Base-by-base conservation (phyloP, 2,797 vertebrate genomes). In the Sebastes wilsoni region DNA sequence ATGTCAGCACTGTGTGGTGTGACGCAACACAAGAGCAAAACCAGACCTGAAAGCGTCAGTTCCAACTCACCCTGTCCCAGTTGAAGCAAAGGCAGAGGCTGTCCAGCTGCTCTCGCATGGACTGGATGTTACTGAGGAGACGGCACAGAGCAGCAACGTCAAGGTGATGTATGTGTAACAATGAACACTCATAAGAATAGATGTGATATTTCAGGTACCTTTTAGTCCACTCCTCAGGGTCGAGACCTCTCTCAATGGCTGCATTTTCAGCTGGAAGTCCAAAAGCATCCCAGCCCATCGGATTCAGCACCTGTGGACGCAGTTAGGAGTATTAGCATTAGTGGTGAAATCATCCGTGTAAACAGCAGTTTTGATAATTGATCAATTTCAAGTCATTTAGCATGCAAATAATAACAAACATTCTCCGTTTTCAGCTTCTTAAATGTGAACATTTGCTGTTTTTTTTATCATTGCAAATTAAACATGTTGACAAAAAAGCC, bases 271-370 rank as follows among this genome's bases (percentile, higher is more conserved):
- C 99, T 49, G 99, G 99, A 55, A 99, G 96, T 30, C 99, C 99
- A 75, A 99, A 99, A 0, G 98, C 98, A 8, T 99, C 99, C 98
- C 98, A 99, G n/a, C 99, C 99, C 97, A 99, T 99, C 1, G 99
- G 98, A 93, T 99, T 98, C 78, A 99, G 93, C 76, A 99, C 98
- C 99, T 99, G 84, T 18, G 12, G 75, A 87, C 2, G 28, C 13
- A 83, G 2, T 58, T 6, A 54, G 6, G 6, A n/a, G 13, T 49
- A 9, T 49, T 49, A 49, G 46, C 46, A 49, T 49, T 20, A 20
- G 46, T 20, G 3, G 3, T 23, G 55, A 49, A 54, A 54, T 36
- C 1, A 22, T 10, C 20, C 8, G 2, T 23, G 4, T 61, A 23
- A 52, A 38, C 4, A 23, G 6, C n/a, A 28, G 38, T 11, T 8